Conservation (phyloP, 2,797 vertebrate species). For the Octomys mimax region DNA sequence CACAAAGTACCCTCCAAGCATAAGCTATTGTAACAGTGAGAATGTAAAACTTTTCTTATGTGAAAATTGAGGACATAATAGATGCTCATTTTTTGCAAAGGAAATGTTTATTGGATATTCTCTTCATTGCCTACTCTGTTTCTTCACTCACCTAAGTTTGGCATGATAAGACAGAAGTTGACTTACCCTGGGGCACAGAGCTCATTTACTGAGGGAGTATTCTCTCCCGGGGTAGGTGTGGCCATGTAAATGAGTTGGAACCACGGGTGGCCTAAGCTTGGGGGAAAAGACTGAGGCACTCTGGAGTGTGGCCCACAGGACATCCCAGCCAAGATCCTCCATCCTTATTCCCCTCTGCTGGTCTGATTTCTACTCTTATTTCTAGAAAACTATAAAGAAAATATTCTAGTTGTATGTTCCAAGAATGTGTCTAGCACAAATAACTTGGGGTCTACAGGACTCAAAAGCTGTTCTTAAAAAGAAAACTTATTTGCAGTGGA, state of each 20-base stretch:
- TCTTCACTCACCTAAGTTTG: background rate
- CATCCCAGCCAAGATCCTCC: background rate
- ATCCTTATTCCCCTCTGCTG: background rate
- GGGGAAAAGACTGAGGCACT: background rate
- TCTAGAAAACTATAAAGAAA: background rate
- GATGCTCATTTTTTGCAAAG: background rate
- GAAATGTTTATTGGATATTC: background rate
- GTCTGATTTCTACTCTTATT: too few relatives aligned
- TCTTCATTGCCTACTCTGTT: background rate
- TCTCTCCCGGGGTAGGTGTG: background rate
- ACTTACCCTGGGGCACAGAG: background rate
- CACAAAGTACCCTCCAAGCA: background rate
- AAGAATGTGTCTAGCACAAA: background rate
- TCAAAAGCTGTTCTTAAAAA: background rate
- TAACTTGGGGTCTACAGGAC: background rate
- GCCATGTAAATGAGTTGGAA: background rate
- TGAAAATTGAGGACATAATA: background rate
- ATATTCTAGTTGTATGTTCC: background rate
- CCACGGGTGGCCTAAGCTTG: too few relatives aligned
- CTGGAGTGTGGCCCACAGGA: too few relatives aligned
- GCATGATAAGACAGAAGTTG: background rate
- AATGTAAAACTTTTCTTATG: background rate
- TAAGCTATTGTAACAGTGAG: background rate
- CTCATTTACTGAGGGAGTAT: background rate
- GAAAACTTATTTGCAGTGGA: slow-evolving; percentile 20